Base-by-base conservation (phyloP, 2,113 vertebrate species). In the Caretta caretta region DNA sequence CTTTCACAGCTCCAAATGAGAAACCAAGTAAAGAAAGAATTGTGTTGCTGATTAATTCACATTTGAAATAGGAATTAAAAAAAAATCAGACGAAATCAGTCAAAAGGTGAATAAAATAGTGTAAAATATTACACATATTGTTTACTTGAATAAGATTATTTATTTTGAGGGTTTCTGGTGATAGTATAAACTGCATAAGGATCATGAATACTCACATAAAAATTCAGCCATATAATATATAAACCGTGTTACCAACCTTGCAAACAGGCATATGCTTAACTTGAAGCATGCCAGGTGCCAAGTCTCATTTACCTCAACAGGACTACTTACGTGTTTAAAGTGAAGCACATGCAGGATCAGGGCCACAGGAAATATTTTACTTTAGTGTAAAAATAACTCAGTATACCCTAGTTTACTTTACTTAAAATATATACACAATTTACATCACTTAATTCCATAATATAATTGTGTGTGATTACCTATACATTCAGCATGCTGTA, bases 351-450 rank as follows among this genome's bases (percentile, higher is more conserved):
- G 19, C 6, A 54, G n/a, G 27, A 13, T 1, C 6, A 54, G 81
- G n/a, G 11, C 25, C 11, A 1, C 0, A 2, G 20, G 3, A 80
- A 51, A 10, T 3, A 4, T 3, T 57, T 75, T 20, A 49, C 10
- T 2, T 2, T 10, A 0, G 19, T 2, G 8, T 10, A 25, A 80
- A 59, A 20, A 79, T 46, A 76, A 9, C 0, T 0, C 0, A 8
- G 8, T 24, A 0, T 1, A 19, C 1, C 1, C n/a, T 5, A 25
- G 19, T 10, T 0, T 0, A 5, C 69, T 48, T 75, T 42, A 51
- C n/a, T 84, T 46, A 2, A 6, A 4, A 1, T 0, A 0, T 2
- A 5, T 1, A 0, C 1, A 48, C 42, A 25, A 16, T 27, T 16
- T 17, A 14, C 3, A 79, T 72, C 20, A 1, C 13, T 48, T 38